Evolutionary conservation across 1,140 invertebrate species (phyloP), one percentile per base, ranked within the genome.

Genomic region (Holcopasites calliopsidis): DNA sequence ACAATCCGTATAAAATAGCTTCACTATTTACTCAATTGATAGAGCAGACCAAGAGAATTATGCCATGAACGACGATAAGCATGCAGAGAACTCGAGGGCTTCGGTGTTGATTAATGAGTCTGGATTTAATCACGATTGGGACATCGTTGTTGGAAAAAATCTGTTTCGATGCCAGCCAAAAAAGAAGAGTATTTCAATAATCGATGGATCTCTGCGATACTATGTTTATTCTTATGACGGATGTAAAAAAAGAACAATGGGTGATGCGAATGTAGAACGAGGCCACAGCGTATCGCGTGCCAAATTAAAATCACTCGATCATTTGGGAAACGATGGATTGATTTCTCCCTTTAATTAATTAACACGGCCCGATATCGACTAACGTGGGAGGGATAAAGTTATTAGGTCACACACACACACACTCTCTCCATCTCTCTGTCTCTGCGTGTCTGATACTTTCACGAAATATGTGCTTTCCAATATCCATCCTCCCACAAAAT

Each of bases 221-320:
- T 5, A 13, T 16, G 2, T 54, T 52, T 66, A 66, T 52, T 52
- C 52, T 52, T 5, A 23, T 16, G 4, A 11, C 42, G 5, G 23
- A 38, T 13, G 7, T 49, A 31, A 18, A 49, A 52, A 35, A 54
- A 13, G 54, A 23, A 52, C 44, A 21, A 10, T 1, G 13, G 18
- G 18, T n/a, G 0, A 68, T 23, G 4, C 44, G 18, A 49, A 60
- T 60, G 31, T 60, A n/a, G 55, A 71, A 71, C 55, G 21, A n/a
- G 55, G 55, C 26, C 18, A 10, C n/a, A 13, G 6, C 21, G 42
- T 44, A 44, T 70, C 28, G 40, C 55, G 42, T 28, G 42, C 21
- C 68, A 58, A 60, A 70, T 60, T 70, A 60, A 70, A 70, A 70
- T 70, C 16, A 60, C 23, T 66, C 64, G 42, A 71, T 71, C 55